Evolutionary conservation across 2,113 vertebrate genomes (phyloP), one percentile per base, ranked within the genome.

Genomic region (Donacobius atricapilla): DNA sequence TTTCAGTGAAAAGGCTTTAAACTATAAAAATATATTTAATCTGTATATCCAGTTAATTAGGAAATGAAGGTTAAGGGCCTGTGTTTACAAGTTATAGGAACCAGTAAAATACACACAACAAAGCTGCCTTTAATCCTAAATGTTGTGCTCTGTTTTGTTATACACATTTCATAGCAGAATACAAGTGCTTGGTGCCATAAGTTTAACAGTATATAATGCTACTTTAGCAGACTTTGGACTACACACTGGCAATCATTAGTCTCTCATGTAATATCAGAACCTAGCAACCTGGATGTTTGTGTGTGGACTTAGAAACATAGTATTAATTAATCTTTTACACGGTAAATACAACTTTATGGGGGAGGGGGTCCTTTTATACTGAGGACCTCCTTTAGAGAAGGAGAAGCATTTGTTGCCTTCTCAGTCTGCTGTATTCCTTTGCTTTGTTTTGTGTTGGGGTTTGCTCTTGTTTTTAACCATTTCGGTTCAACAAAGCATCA

Each of bases 51-150:
- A 82, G 58, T 81, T 94, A 78, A 90, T 68, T 80, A 90, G 84
- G 91, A 83, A 83, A 92, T 78, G 85, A 79, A 90, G 91, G 61
- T 89, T 83, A 94, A 86, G 39, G 81, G 83, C 88, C 91, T 76
- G 48, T 66, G 44, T 91, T 90, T 94, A 89, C 56, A 95, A 91
- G 79, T 65, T 94, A 79, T 88, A 83, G 78, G 90, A 86, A 85
- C 78, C 90, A 90, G 93, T 91, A 78, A 95, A 87, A 95, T 89
- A 92, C 69, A 93, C 65, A 60, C 68, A 97, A 89, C 96, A 97
- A 98, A 90, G 81, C 93, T 98, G 96, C 97, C 96, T 96, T 97
- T 90, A 93, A 83, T 90, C 97, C 84, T 94, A 94, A 95, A 85
- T 86, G 86, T 97, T 96, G 70, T 96, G 85, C 66, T 93, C 35